Base-by-base conservation (phyloP, 1,140 invertebrate species). In the Drosophila lowei region DNA sequence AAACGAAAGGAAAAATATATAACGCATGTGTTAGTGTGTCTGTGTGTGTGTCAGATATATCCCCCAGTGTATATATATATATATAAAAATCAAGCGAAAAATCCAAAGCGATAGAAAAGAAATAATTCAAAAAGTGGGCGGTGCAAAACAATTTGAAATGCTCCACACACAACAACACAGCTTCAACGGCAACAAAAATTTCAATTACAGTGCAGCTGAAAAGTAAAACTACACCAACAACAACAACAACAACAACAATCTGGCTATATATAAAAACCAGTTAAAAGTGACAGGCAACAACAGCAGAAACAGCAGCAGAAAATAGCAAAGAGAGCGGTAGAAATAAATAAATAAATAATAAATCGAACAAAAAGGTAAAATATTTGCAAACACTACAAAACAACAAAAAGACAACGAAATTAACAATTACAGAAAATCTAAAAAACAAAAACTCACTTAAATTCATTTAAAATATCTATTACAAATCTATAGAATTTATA, bases 181-280 rank as follows among this genome's bases (percentile, higher is more conserved):
- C 65, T 49, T 74, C 65, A 53, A 77, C 75, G 61, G 65, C 53
- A 54, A 79, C 48, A 79, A 57, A 67, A 72, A 88, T 81, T 81
- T 78, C 77, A 79, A 88, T 88, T 88, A 88, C 83, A 88, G 83
- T 88, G 83, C 83, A 88, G 79, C 67, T 73, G 60, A 79, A 85
- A 74, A 80, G 58, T 85, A 80, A 86, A 66, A 77, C 64, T 72
- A 47, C 60, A 65, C 57, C 57, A 72, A 52, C 9, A 75, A 60
- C 52, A 72, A 64, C 49, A 77, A 55, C 34, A 60, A 46, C 25
- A 49, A 52, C 48, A 34, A 38, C 11, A 5, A 11, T 38, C 34
- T 38, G 34, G 34, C 49, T 49, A 41, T 64, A 49, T 13, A 52
- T 5, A 25, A 72, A 86, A 88, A 88, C 83, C 83, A 88, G 83